Conservation (phyloP, 2,797 vertebrate genomes). For the Pangasius krempfi region DNA sequence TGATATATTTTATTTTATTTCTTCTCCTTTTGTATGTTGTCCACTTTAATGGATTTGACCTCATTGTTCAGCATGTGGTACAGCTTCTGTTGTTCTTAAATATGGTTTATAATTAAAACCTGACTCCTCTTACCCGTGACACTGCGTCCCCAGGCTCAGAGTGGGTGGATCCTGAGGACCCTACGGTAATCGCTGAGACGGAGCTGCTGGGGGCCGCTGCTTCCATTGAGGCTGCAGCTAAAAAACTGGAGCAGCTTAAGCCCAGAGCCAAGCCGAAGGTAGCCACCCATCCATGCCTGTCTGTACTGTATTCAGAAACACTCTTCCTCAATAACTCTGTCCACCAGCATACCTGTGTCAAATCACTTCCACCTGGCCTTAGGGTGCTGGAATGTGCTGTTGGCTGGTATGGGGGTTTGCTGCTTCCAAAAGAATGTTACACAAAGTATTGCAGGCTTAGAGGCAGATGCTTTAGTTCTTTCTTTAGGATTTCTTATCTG, state of each 20-base stretch:
- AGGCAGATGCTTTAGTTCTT: conserved; percentile 39
- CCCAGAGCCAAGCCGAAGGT: conserved; percentile 98
- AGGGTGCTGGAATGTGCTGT: conserved; percentile 32
- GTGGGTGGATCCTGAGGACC: conserved; percentile 95
- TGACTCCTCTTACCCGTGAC: not conserved
- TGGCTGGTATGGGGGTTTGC: conserved; percentile 18
- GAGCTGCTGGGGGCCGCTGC: conserved; percentile 95
- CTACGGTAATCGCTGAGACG: conserved; percentile 94
- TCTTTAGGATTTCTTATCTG: conserved; percentile 20
- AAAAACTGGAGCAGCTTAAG: conserved; percentile 98
- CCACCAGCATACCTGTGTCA: conserved; percentile 34
- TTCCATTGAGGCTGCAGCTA: conserved; percentile 98
- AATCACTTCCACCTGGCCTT: conserved; percentile 40
- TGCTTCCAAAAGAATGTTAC: not conserved
- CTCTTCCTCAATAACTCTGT: conserved; percentile 18
- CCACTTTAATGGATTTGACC: not conserved
- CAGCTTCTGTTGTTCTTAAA: not conserved
- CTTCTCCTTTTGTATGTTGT: not conserved
- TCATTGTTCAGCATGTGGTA: not conserved
- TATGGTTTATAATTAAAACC: not conserved
- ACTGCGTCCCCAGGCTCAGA: conserved; percentile 81
- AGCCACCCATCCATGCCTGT: conserved; percentile 45
- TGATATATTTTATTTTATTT: not conserved
- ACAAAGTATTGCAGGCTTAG: not conserved
- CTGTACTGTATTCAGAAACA: conserved; percentile 27